Evolutionary conservation across 2,113 vertebrate species (phyloP), one percentile per base, ranked within the genome.

Genomic region (Gallinago jamesoni): DNA sequence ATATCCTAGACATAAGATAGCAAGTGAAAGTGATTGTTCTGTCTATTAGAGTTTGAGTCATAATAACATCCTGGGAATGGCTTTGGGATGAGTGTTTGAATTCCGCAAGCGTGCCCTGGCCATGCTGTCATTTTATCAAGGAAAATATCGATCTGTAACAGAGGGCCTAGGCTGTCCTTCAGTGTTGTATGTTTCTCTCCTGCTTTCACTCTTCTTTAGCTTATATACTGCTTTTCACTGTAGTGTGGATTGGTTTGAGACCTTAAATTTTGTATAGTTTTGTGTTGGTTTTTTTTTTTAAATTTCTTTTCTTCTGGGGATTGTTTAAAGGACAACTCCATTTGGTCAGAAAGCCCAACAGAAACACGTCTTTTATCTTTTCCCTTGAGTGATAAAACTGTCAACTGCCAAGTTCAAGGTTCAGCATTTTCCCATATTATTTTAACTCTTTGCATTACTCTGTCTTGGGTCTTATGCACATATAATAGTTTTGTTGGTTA

Each of bases 391-490:
- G 81, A 55, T 94, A 94, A 87, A 95, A 66, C 67, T 94, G 83
- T 81, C 84, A 95, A 77, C 91, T 91, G 80, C 67, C 52, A 94
- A 96, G 95, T 95, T 96, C 95, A 92, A 92, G 89, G 95, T 96
- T 96, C 96, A 93, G 67, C n/a, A 10, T 73, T 96, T 95, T 94
- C 95, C 93, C 94, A 91, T 94, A 87, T 96, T 94, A 69, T 91
- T 94, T 94, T 91, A 93, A 96, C 76, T 92, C 45, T 84, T 64
- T 60, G 43, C 48, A 28, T 75, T 95, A 18, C 30, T 77, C 28
- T 39, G 16, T 75, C 60, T 78, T 83, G 56, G 10, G 6, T 55
- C 86, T 89, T 79, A 56, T 33, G 45, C 52, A 22, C 7, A 68
- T 75, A 14, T 1, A 80, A 43, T 77, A 57, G 68, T 86, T 90